Conservation (phyloP, 2,797 vertebrate species). For the Pogoniulus pusillus region DNA sequence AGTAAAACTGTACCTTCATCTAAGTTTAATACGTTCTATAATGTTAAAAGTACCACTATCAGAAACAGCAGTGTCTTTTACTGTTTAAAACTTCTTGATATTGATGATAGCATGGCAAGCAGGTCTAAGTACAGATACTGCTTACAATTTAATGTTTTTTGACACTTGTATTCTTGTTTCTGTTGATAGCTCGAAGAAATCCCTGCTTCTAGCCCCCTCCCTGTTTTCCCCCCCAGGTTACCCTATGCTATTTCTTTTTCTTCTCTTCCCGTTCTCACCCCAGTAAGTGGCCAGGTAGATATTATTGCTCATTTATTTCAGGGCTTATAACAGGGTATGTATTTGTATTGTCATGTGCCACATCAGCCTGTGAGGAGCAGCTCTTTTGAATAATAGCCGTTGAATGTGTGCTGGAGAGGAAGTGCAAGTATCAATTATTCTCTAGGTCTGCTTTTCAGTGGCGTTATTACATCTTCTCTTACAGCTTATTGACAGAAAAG, state of each 20-base stretch:
- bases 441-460: background rate
- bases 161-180: background rate
- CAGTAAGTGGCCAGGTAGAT: background rate
- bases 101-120: background rate
- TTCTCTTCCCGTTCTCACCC: background rate
- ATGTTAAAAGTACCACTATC: background rate
- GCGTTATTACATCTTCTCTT: constrained; percentile 9
- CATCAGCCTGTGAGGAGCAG: background rate
- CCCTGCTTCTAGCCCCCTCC: background rate
- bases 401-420: background rate
- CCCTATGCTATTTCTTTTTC: background rate
- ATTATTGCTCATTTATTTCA: background rate
- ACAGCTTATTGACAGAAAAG: background rate
- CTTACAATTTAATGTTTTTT: background rate
- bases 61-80: background rate
- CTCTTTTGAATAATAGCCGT: background rate
- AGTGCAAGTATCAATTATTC: constrained; percentile 15
- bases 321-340: background rate
- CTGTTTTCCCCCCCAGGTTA: background rate
- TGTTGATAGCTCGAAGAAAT: background rate
- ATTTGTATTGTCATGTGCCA: background rate
- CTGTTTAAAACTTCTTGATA: background rate
- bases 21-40: background rate
- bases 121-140: background rate
- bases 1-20: background rate